These are phyloP conservation scores for Prinia subflava DNA, from an alignment of 2,113 vertebrate genomes.

Conservation along the genomic window DNA sequence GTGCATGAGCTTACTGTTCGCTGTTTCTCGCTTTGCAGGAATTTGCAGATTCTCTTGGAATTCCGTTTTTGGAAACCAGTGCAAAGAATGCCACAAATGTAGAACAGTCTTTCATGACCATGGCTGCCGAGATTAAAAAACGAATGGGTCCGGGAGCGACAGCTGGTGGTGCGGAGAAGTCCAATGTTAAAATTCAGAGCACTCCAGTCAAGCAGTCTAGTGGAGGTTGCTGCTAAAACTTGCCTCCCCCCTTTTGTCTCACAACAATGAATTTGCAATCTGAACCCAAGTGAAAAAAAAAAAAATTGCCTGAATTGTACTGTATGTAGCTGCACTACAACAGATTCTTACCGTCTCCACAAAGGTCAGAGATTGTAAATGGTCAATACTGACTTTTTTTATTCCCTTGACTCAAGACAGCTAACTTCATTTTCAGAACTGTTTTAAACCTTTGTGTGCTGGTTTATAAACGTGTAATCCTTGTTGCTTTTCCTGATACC, in stretches of 20 bases:
- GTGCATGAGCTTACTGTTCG: background rate
- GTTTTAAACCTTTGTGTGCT: conserved; percentile 88
- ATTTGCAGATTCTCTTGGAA: conserved; percentile 93
- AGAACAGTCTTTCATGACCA: conserved; percentile 99
- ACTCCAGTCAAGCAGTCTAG: conserved; percentile 95
- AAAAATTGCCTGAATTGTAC: conserved; percentile 93
- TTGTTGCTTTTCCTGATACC: conserved; percentile 91
- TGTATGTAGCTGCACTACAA: conserved; percentile 98
- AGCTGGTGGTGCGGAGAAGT: conserved; percentile 87
- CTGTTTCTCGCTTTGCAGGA: conserved; percentile 75
- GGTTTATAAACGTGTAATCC: conserved; percentile 86
- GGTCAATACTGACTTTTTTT: conserved; percentile 86
- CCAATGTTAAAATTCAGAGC: conserved; percentile 98
- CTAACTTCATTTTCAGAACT: conserved; percentile 89
- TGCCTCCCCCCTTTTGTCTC: conserved; percentile 73
- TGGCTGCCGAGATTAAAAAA: conserved; percentile 99
- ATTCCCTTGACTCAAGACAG: conserved; percentile 83
- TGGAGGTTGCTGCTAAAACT: conserved; percentile 92
- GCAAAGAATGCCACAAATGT: conserved; percentile 98
- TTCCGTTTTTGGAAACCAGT: conserved; percentile 97
- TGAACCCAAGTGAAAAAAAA: conserved; percentile 83
- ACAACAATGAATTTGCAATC: conserved; percentile 85
- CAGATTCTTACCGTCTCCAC: conserved; percentile 85
- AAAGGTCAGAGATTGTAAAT: conserved; percentile 87
- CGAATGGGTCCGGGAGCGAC: conserved; percentile 95